A percentile compares a stretch with the other conserved stretches of the same genome.
Evolutionary conservation across 2,113 vertebrate genomes (phyloP).

Genomic region (Pipa parva): DNA sequence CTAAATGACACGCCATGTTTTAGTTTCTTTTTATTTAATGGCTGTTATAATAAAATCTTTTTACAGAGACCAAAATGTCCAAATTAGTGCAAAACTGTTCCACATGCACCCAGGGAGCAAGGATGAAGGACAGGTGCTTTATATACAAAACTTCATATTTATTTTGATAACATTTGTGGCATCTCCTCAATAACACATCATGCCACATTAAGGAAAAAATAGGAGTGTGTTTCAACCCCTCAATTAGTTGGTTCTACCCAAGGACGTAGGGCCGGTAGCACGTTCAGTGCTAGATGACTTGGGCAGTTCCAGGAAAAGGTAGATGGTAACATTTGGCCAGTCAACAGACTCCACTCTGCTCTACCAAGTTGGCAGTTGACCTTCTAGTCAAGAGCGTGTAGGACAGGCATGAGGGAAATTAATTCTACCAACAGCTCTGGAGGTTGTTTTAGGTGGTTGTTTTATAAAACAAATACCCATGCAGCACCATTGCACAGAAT

Average conservation of each 20-base stretch:
- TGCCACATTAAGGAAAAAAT: slow-evolving; percentile 50
- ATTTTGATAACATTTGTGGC: slow-evolving; percentile 34
- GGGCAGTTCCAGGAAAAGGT: slow-evolving; percentile 11
- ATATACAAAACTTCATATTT: slow-evolving; percentile 46
- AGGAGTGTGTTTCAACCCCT: slow-evolving; percentile 8
- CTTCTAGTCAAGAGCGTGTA: slow-evolving; percentile 15
- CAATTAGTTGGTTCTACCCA: neutral
- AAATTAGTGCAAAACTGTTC: slow-evolving; percentile 76
- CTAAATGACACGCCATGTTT: slow-evolving; percentile 19
- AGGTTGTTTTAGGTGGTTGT: slow-evolving; percentile 15
- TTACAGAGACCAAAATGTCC: slow-evolving; percentile 70
- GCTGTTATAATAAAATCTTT: slow-evolving; percentile 76
- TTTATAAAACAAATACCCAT: slow-evolving; percentile 38
- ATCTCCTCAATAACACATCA: slow-evolving; percentile 50
- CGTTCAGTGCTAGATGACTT: slow-evolving; percentile 17
- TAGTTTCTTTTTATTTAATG: slow-evolving; percentile 66
- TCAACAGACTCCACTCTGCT: slow-evolving; percentile 20
- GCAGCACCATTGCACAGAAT: slow-evolving; percentile 43
- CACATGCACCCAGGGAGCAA: slow-evolving; percentile 67
- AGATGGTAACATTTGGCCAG: slow-evolving; percentile 5
- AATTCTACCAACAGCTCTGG: slow-evolving; percentile 12
- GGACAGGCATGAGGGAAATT: slow-evolving; percentile 24
- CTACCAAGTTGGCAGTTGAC: slow-evolving; percentile 7
- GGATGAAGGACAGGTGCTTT: slow-evolving; percentile 40
- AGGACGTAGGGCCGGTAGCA: neutral